Evolutionary conservation across 2,888 invertebrate genomes (phyloP).

Genomic region (Aelia acuminata): DNA sequence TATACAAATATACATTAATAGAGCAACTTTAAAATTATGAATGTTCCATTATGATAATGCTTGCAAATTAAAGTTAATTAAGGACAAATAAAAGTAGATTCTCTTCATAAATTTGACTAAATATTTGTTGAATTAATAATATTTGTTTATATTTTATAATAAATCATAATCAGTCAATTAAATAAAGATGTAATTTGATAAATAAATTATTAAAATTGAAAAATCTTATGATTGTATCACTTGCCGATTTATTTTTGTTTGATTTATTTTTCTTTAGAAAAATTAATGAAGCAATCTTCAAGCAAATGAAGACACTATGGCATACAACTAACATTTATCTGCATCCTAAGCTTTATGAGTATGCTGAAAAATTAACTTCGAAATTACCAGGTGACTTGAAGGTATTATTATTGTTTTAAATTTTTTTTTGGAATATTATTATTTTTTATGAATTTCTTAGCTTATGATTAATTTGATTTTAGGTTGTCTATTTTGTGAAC

Average conservation of each 20-base stretch:
- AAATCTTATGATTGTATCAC: no score
- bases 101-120: not conserved
- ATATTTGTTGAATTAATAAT: not conserved
- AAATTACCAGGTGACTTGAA: constrained; percentile 90
- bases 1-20: no score
- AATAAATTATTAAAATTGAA: no score
- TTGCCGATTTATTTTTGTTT: no score
- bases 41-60: not conserved
- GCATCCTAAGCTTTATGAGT: constrained; percentile 92
- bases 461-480: constrained; percentile 62
- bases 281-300: constrained; percentile 82
- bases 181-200: no score
- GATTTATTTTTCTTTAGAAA: constrained; percentile 78
- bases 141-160: not conserved
- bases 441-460: not conserved
- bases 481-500: constrained; percentile 94
- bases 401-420: constrained; percentile 70
- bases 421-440: not conserved
- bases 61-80: no score
- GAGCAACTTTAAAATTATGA: no score
- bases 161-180: no score
- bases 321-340: constrained; percentile 94
- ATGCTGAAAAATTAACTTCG: constrained; percentile 83
- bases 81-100: no score
- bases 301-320: constrained; percentile 87